These are phyloP conservation scores for Gonocerus acuteangulatus DNA, from an alignment of 2,888 invertebrate species.

Conservation along the genomic window DNA sequence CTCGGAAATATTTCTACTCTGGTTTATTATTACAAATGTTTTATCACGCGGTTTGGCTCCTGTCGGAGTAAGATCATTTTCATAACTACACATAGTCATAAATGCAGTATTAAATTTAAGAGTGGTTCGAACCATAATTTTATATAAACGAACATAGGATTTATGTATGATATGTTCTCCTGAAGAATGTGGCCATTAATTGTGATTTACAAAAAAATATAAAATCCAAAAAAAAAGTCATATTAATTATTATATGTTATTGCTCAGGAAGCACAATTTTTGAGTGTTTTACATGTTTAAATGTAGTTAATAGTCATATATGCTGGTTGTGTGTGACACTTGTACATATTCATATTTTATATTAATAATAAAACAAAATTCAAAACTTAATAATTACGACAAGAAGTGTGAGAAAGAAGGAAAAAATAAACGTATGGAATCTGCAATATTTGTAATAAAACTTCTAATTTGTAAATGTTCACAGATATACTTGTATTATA, in stretches of 20 bases:
- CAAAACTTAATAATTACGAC: not conserved
- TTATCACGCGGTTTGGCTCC: too few relatives aligned
- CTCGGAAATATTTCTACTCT: too few relatives aligned
- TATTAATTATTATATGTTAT: conserved; percentile 18
- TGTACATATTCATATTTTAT: conserved; percentile 19
- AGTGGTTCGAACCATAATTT: not conserved
- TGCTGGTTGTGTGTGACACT: conserved; percentile 24
- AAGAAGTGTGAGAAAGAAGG: not conserved
- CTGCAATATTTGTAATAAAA: not conserved
- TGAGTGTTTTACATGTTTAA: conserved; percentile 16
- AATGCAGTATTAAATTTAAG: not conserved
- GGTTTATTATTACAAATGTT: too few relatives aligned
- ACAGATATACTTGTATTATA: not conserved
- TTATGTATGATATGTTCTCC: not conserved
- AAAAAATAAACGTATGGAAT: not conserved
- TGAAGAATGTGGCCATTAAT: not conserved
- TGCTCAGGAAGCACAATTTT: conserved; percentile 27
- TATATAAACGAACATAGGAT: not conserved
- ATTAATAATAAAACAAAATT: not conserved
- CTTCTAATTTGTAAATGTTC: conserved; percentile 12
- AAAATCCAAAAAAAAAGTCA: conserved; percentile 5
- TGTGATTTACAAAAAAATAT: not conserved
- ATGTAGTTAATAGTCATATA: conserved; percentile 19
- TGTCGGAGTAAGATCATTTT: too few relatives aligned
- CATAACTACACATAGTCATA: not conserved